Conservation (phyloP, 1,140 invertebrate species). For the Chelonus insularis region DNA sequence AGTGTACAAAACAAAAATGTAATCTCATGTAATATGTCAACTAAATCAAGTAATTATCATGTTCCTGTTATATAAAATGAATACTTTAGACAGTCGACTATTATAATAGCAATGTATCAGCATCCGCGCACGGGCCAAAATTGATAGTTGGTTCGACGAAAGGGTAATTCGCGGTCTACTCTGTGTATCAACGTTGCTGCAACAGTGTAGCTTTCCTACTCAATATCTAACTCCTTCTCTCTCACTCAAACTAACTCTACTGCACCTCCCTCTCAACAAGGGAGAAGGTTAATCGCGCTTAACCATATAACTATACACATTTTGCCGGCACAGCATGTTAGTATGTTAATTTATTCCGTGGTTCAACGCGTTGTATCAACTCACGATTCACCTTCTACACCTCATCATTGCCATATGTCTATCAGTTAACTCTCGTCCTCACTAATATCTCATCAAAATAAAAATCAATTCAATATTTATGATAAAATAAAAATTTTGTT, state of each 20-base stretch:
- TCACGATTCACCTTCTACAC: conserved; percentile 11
- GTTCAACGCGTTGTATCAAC: conserved; percentile 10
- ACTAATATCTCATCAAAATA: too few relatives aligned
- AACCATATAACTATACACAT: conserved; percentile 7
- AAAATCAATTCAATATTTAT: too few relatives aligned
- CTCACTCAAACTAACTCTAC: neutral
- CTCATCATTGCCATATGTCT: conserved; percentile 10
- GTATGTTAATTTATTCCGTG: conserved; percentile 21
- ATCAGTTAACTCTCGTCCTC: neutral
- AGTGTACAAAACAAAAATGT: too few relatives aligned
- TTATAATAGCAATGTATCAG: conserved; percentile 18
- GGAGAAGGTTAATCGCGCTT: conserved; percentile 28
- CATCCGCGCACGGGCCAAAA: conserved; percentile 23
- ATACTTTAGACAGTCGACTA: too few relatives aligned
- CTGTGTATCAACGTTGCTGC: conserved; percentile 23
- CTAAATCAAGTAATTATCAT: conserved; percentile 9
- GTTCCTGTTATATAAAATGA: neutral
- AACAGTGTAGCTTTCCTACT: neutral
- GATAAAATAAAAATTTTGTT: too few relatives aligned
- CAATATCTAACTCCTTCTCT: neutral
- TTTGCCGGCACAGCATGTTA: conserved; percentile 11
- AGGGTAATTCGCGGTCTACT: conserved; percentile 29
- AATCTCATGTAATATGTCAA: neutral
- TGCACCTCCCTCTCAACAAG: conserved; percentile 6
- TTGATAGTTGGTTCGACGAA: conserved; percentile 27